Percentiles rank a stretch among this genome's conserved stretches.
phyloP scores from a whole-genome alignment of 2,113 vertebrate species.

The Leiothrix lutea region DNA sequence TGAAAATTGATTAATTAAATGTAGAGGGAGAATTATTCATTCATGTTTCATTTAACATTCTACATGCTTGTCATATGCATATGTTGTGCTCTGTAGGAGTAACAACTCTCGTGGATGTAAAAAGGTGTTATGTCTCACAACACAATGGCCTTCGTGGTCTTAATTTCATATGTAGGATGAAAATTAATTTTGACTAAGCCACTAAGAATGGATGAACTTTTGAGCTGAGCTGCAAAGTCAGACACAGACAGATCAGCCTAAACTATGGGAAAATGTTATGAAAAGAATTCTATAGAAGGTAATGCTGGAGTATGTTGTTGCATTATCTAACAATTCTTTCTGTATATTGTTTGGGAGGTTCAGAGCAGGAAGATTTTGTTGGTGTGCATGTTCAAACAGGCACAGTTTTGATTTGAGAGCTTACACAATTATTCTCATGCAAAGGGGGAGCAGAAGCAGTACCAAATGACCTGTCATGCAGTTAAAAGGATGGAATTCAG shows the following conservation, averaged over 20 bases:
- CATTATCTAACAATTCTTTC: not conserved
- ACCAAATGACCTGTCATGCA: constrained; percentile 3
- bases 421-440: not conserved
- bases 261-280: not conserved
- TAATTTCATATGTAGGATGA: not conserved
- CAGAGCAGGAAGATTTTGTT: not conserved
- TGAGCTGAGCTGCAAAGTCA: not conserved
- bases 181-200: constrained; percentile 9
- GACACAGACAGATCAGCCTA: not conserved
- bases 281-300: not conserved
- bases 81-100: not conserved
- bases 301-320: not conserved
- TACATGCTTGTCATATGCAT: not conserved
- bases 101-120: not conserved
- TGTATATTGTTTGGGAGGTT: not conserved
- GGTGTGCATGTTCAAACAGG: not conserved
- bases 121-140: not conserved
- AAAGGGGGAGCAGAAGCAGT: not conserved
- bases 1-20: constrained; percentile 74
- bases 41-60: constrained; percentile 69
- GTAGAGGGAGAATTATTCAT: constrained; percentile 57
- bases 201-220: not conserved
- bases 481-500: not conserved
- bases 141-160: not conserved
- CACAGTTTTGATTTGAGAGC: not conserved